Base-by-base conservation (phyloP, 2,797 vertebrate genomes). In the Pseudomugil gertrudae region DNA sequence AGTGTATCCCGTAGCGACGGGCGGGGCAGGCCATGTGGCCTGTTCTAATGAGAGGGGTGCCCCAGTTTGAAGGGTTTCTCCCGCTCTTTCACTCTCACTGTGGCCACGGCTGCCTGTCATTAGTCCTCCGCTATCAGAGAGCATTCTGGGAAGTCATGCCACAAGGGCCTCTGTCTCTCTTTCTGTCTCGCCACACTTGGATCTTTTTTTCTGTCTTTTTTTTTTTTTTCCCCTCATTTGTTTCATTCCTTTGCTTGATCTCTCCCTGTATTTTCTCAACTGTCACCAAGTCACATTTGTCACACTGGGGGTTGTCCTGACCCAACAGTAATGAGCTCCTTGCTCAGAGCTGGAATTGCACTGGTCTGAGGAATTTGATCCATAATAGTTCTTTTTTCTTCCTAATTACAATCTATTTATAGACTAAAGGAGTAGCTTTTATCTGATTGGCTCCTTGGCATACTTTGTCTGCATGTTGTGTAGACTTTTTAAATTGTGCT, bases 41-140 rank as follows among this genome's bases (percentile, higher is more conserved):
- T 27, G 64, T 50, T 71, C 85, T 94, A 94, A 95, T 94, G 92
- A 94, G 90, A 94, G 89, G 87, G 91, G 85, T 62, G 66, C 84
- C 87, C 79, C 79, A 19, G 78, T 88, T 75, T 45, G 74, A 68
- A 85, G 86, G 78, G 72, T 48, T 76, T 78, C 83, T 75, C 84
- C 82, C 65, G 79, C 81, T 88, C 86, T 66, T 72, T 84, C 77
- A 71, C 87, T 89, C 81, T 91, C 84, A 84, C 87, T 90, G 89
- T 79, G 91, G 90, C 79, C 65, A 56, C 60, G 72, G 85, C 81
- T 85, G 90, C 75, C 92, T 93, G 88, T 93, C 85, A 91, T 94
- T 94, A 93, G 69, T 72, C 48, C 45, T 71, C 84, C 78, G 79
- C 85, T 91, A 89, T 90, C 86, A 84, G 84, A 86, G 85, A 81